phyloP scores from a whole-genome alignment of 2,888 invertebrate genomes.

The Spisula subtruncata region DNA sequence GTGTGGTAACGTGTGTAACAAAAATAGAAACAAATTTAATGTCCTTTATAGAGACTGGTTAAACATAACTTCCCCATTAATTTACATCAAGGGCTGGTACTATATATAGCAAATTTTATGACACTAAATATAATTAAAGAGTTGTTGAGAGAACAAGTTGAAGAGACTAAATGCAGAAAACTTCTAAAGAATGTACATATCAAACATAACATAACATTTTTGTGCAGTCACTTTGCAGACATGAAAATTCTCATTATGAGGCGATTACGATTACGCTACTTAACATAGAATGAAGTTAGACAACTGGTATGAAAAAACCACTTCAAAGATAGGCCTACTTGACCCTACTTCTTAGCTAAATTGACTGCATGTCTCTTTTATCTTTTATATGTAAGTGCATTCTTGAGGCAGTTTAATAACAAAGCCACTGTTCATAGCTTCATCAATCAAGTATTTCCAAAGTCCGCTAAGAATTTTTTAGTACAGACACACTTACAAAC shows the following conservation, averaged over 20 bases:
- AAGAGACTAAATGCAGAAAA: neutral
- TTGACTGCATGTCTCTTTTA: conserved; percentile 17
- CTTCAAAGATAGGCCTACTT: conserved; percentile 22
- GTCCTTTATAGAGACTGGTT: neutral
- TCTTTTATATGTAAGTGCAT: neutral
- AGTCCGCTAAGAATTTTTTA: too few relatives aligned
- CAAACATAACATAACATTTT: neutral
- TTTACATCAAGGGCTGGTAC: neutral
- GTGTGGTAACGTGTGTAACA: neutral
- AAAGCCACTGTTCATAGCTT: neutral
- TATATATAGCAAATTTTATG: conserved; percentile 15
- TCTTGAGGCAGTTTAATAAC: conserved; percentile 1
- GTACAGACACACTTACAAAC: too few relatives aligned
- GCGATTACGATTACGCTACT: neutral
- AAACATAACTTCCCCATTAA: conserved; percentile 1
- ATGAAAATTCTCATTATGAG: neutral
- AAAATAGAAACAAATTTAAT: conserved; percentile 24
- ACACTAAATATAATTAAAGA: conserved; percentile 4
- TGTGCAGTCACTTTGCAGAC: neutral
- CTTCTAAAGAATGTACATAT: neutral
- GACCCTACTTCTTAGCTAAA: conserved; percentile 14
- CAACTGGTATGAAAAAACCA: neutral
- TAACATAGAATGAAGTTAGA: neutral
- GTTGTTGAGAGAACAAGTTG: neutral
- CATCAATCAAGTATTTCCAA: conserved; percentile 13